These are phyloP conservation scores for Oostethus manadensis DNA, from an alignment of 2,113 vertebrate species.

Conservation along the genomic window DNA sequence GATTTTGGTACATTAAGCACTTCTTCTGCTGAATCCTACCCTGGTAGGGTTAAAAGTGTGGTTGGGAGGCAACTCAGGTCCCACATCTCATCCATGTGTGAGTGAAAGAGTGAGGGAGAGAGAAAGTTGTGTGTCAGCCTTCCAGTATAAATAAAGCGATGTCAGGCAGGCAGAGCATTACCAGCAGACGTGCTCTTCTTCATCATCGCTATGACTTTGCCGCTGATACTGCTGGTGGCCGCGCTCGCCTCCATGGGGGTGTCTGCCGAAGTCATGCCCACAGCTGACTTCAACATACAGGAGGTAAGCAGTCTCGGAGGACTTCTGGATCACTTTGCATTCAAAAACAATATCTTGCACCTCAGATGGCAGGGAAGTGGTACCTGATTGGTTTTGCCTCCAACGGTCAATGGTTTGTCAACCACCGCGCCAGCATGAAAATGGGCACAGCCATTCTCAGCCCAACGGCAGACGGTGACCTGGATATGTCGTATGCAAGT, in stretches of 20 bases:
- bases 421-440: conserved; percentile 64
- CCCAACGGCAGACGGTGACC: conserved; percentile 64
- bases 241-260: conserved; percentile 33
- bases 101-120: conserved; percentile 22
- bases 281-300: conserved; percentile 68
- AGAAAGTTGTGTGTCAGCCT: conserved; percentile 6
- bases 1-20: not conserved
- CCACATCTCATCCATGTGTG: conserved; percentile 12
- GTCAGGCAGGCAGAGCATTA: conserved; percentile 10
- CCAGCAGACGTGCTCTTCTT: conserved; percentile 14
- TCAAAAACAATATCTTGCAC: not conserved
- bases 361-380: conserved; percentile 81
- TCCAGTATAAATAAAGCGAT: conserved; percentile 53
- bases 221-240: conserved; percentile 49
- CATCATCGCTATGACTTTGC: conserved; percentile 35
- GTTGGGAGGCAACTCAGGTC: conserved; percentile 40
- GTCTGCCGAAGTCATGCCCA: conserved; percentile 40
- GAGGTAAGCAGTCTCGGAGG: conserved; percentile 66
- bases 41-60: conserved; percentile 6
- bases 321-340: not conserved
- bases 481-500: conserved; percentile 64
- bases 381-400: conserved; percentile 79
- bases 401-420: conserved; percentile 74
- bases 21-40: conserved; percentile 5
- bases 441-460: conserved; percentile 74